Evolutionary conservation across 2,113 vertebrate genomes (phyloP).

Genomic region (Elachura formosa): DNA sequence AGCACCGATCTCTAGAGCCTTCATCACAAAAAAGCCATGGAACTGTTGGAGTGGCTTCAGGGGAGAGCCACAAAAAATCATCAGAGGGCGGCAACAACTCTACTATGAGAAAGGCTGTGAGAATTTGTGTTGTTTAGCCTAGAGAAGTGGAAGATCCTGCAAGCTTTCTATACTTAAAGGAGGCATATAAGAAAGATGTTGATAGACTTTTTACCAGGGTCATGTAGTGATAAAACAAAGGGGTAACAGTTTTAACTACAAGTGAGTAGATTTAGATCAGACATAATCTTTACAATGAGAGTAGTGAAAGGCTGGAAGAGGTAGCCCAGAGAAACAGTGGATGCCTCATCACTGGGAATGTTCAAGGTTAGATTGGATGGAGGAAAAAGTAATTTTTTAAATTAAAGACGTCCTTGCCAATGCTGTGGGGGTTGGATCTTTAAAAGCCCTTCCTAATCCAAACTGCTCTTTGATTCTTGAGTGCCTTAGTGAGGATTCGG

Average conservation of each 20-base stretch:
- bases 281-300: not conserved
- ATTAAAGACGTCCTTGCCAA: not conserved
- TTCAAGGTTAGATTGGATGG: not conserved
- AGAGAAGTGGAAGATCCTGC: not conserved
- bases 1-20: fast-evolving
- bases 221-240: not conserved
- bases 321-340: not conserved
- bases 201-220: not conserved
- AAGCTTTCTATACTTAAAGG: not conserved
- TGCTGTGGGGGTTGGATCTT: not conserved
- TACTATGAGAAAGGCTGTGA: not conserved
- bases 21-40: not conserved
- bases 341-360: not conserved
- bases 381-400: not conserved
- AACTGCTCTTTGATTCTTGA: not conserved
- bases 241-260: not conserved
- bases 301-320: not conserved
- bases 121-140: not conserved
- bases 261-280: not conserved
- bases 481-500: not conserved
- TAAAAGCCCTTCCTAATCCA: not conserved
- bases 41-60: not conserved
- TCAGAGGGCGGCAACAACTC: not conserved
- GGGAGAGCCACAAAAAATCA: not conserved
- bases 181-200: not conserved